These are phyloP conservation scores for Scrobipalpa costella DNA, from an alignment of 2,888 invertebrate species.

Conservation along the genomic window DNA sequence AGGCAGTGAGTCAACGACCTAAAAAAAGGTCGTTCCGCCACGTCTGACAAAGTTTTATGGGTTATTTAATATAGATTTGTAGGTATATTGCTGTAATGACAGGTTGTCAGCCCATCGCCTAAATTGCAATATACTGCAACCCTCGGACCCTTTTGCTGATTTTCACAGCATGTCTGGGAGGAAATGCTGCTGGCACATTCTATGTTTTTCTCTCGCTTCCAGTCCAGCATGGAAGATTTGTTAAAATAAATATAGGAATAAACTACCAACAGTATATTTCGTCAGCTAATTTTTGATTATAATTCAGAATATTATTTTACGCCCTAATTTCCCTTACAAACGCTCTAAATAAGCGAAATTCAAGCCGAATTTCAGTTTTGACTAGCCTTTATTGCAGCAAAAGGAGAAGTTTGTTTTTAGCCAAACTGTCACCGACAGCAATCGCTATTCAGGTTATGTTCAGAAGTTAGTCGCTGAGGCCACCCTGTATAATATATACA, in stretches of 20 bases:
- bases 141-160: too few species aligned
- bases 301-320: neutral
- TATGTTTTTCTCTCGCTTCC: too few species aligned
- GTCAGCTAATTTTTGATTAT: neutral
- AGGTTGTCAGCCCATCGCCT: too few species aligned
- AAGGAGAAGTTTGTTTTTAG: slow-evolving; percentile 51
- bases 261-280: neutral
- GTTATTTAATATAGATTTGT: too few species aligned
- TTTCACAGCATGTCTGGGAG: too few species aligned
- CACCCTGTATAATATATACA: slow-evolving; percentile 42
- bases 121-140: too few species aligned
- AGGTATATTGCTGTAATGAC: too few species aligned
- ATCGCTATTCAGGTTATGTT: slow-evolving; percentile 49
- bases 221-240: too few species aligned
- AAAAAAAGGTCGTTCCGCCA: too few species aligned
- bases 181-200: too few species aligned
- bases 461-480: slow-evolving; percentile 47
- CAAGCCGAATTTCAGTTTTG: neutral
- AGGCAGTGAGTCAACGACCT: too few species aligned
- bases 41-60: too few species aligned
- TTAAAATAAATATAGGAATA: neutral
- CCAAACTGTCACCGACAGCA: slow-evolving; percentile 53
- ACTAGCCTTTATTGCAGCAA: slow-evolving; percentile 53
- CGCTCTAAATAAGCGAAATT: slow-evolving; percentile 16
- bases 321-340: neutral